Percentiles rank a stretch among this genome's conserved stretches.
Evolutionary conservation across 2,113 vertebrate genomes (phyloP).

Genomic region (Nyctibius bracteatus): DNA sequence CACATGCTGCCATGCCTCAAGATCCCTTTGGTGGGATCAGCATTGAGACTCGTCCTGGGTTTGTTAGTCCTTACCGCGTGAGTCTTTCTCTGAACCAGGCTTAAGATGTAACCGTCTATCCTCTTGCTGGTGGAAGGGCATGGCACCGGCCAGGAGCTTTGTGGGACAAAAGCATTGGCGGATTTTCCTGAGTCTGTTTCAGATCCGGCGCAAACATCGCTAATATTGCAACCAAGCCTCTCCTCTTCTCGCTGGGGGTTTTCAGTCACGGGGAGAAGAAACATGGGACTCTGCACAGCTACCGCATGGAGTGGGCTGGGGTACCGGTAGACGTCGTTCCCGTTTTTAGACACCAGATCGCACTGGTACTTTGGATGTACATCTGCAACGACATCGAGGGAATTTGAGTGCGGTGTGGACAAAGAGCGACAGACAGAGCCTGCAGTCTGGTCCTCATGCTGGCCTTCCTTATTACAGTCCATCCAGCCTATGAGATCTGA

Average conservation of each 20-base stretch:
- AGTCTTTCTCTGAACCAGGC: conserved; percentile 86
- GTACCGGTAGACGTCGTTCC: conserved; percentile 86
- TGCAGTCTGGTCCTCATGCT: conserved; percentile 74
- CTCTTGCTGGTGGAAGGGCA: conserved; percentile 74
- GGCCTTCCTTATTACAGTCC: conserved; percentile 79
- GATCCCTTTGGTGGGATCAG: conserved; percentile 84
- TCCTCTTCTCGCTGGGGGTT: conserved; percentile 76
- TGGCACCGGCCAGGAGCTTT: conserved; percentile 62
- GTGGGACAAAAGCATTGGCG: conserved; percentile 52
- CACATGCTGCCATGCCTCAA: conserved; percentile 85
- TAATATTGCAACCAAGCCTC: conserved; percentile 34
- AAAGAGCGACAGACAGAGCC: conserved; percentile 72
- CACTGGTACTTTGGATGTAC: conserved; percentile 86
- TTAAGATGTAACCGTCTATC: conserved; percentile 88
- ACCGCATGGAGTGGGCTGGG: conserved; percentile 89
- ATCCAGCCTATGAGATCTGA: conserved; percentile 84
- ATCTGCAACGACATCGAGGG: conserved; percentile 77
- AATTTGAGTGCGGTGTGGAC: conserved; percentile 79
- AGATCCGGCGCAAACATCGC: conserved; percentile 39
- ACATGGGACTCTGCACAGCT: conserved; percentile 86
- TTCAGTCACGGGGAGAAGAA: conserved; percentile 78
- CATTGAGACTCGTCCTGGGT: conserved; percentile 87
- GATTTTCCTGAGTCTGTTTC: conserved; percentile 69
- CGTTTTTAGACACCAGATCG: conserved; percentile 85
- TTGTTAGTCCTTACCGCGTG: conserved; percentile 86